These are phyloP conservation scores for Pseudomyrmex dendroicus DNA, from an alignment of 1,140 invertebrate species.

Conservation along the genomic window DNA sequence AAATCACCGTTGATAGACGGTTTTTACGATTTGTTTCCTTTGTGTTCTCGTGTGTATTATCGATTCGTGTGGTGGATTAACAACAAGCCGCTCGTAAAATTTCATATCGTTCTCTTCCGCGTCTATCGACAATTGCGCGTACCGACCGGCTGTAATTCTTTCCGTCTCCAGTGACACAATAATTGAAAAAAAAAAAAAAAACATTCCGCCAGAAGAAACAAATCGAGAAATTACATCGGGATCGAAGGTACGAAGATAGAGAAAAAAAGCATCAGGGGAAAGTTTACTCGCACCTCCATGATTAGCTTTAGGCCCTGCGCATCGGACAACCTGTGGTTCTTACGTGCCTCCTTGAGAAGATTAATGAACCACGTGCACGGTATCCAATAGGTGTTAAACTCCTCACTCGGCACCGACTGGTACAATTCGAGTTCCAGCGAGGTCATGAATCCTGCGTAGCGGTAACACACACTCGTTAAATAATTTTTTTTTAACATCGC, in stretches of 20 bases:
- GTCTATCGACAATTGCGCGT: too few relatives aligned
- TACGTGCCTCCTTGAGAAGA: constrained; percentile 86
- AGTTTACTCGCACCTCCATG: constrained; percentile 85
- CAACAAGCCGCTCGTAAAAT: constrained; percentile 24
- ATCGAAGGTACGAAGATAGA: too few relatives aligned
- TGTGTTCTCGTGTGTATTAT: not conserved
- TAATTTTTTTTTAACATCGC: constrained; percentile 7
- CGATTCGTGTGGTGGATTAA: not conserved
- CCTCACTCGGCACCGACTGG: constrained; percentile 86
- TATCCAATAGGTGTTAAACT: constrained; percentile 90
- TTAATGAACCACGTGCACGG: constrained; percentile 89
- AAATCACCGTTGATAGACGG: constrained; percentile 29
- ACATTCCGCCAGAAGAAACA: not conserved
- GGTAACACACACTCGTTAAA: constrained; percentile 2
- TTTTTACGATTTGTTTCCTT: constrained; percentile 27
- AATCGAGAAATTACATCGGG: not conserved
- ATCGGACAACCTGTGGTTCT: constrained; percentile 86
- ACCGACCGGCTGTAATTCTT: too few relatives aligned
- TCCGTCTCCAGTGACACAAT: too few relatives aligned
- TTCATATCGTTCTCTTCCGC: not conserved
- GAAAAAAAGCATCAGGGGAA: too few relatives aligned
- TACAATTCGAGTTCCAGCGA: constrained; percentile 87
- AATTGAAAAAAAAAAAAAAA: too few relatives aligned
- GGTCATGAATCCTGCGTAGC: constrained; percentile 87
- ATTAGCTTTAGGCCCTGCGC: constrained; percentile 88